These are phyloP conservation scores for Drymonia ruficornis DNA, from an alignment of 2,888 invertebrate genomes.

Conservation along the genomic window DNA sequence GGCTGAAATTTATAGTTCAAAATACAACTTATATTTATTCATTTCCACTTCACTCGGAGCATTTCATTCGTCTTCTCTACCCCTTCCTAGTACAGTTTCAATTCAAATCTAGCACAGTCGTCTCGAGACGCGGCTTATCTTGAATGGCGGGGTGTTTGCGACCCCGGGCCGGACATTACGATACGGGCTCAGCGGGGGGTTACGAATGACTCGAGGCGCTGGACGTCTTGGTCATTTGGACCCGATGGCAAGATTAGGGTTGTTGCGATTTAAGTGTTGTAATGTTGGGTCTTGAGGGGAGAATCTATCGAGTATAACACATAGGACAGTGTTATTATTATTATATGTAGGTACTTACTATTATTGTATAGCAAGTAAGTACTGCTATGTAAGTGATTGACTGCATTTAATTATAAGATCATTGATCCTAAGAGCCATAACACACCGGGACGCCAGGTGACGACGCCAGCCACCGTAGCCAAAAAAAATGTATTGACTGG, in stretches of 20 bases:
- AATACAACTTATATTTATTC: too few relatives aligned
- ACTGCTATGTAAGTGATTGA: too few relatives aligned
- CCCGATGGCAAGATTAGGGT: slow-evolving; percentile 21
- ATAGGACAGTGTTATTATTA: too few relatives aligned
- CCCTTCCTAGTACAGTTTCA: not conserved
- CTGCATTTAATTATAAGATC: too few relatives aligned
- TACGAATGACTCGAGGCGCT: slow-evolving; percentile 1
- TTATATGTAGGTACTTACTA: too few relatives aligned
- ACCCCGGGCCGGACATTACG: slow-evolving; percentile 14
- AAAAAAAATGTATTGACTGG: too few relatives aligned
- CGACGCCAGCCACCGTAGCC: too few relatives aligned
- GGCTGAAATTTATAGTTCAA: too few relatives aligned
- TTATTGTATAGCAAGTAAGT: too few relatives aligned
- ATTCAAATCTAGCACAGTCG: slow-evolving; percentile 15
- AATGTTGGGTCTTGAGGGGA: slow-evolving; percentile 16
- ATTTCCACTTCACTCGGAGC: too few relatives aligned
- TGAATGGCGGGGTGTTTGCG: slow-evolving; percentile 10
- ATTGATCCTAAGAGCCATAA: too few relatives aligned
- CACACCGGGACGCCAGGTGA: too few relatives aligned
- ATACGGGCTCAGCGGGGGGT: slow-evolving; percentile 8
- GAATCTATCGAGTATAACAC: not conserved
- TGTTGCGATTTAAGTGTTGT: slow-evolving; percentile 10
- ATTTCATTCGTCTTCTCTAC: not conserved
- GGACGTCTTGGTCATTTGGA: slow-evolving; percentile 7
- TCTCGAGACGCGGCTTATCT: slow-evolving; percentile 46